Conservation (phyloP, 2,888 invertebrate species). For the Norana najaformis region DNA sequence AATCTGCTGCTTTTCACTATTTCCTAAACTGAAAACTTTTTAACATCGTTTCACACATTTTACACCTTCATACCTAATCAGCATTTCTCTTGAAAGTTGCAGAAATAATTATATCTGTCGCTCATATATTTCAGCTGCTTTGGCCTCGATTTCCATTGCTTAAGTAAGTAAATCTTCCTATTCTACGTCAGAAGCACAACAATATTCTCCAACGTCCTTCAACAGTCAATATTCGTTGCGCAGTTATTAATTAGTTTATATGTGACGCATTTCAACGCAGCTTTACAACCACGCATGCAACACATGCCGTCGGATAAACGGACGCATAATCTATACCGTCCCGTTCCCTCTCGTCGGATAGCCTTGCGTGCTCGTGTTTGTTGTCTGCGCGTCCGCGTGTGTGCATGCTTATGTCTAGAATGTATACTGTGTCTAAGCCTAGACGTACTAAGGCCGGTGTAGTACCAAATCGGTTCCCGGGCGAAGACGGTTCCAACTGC, state of each 20-base stretch:
- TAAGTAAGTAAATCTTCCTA: not conserved
- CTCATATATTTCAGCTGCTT: not conserved
- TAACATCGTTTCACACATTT: too few species aligned
- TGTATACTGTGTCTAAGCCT: not conserved
- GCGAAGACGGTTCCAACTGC: too few species aligned
- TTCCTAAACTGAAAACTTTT: not conserved
- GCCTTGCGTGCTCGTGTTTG: not conserved
- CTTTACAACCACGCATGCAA: not conserved
- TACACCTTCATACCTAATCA: not conserved
- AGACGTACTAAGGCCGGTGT: not conserved
- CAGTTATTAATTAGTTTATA: not conserved
- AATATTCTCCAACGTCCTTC: not conserved
- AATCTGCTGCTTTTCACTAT: not conserved
- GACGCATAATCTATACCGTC: not conserved
- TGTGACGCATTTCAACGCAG: not conserved
- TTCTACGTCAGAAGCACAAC: not conserved
- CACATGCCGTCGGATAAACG: not conserved
- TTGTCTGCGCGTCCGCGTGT: not conserved
- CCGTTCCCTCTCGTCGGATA: not conserved
- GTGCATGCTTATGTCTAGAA: not conserved
- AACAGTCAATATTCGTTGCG: not conserved
- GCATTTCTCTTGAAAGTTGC: not conserved
- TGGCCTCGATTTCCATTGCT: not conserved
- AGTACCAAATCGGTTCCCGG: too few species aligned
- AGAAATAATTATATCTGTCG: not conserved